Evolutionary conservation across 2,888 invertebrate genomes (phyloP), one percentile per base, ranked within the genome.

Genomic region (Melitaea athalia): DNA sequence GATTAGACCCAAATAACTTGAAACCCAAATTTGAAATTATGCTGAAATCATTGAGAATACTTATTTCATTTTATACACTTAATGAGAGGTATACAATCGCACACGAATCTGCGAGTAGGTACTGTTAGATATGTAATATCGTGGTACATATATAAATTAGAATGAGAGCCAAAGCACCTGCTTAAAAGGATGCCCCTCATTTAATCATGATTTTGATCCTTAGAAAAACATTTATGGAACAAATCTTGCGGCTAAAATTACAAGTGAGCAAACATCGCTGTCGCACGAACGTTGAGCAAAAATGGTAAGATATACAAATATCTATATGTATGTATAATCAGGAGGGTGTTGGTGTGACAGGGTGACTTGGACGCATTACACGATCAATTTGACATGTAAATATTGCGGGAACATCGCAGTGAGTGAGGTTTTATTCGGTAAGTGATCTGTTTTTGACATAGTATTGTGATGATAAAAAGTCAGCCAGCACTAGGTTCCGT

Each of bases 321-420:
- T n/a, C n/a, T 52, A 15, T n/a, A 5, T 12, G 11, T 24, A 53
- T 12, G n/a, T 33, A 24, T 14, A 31, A 12, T 33, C 33, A 3
- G 24, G 24, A 11, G 53, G 17, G 62, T 43, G 57, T 65, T 71
- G 64, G 67, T 57, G 57, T 63, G 49, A 59, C 52, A 31, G 49
- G 47, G 59, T 67, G 53, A 33, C 53, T 55, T 55, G 53, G 31
- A 14, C 47, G 55, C 53, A 60, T 70, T 68, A 53, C 53, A 67
- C 53, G 67, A 69, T 68, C 64, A 72, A 68, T 68, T 70, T 67
- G 63, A 66, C 62, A 63, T 57, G 49, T 70, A 72, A 68, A 74
- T 45, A 74, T 57, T 24, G 79, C 74, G 60, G 67, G 12, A 63
- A 14, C 31, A 43, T 81, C 78, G 77, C 79, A 86, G 87, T 73